These are phyloP conservation scores for Hyposoter dolosus DNA, from an alignment of 2,888 invertebrate species.

Conservation along the genomic window DNA sequence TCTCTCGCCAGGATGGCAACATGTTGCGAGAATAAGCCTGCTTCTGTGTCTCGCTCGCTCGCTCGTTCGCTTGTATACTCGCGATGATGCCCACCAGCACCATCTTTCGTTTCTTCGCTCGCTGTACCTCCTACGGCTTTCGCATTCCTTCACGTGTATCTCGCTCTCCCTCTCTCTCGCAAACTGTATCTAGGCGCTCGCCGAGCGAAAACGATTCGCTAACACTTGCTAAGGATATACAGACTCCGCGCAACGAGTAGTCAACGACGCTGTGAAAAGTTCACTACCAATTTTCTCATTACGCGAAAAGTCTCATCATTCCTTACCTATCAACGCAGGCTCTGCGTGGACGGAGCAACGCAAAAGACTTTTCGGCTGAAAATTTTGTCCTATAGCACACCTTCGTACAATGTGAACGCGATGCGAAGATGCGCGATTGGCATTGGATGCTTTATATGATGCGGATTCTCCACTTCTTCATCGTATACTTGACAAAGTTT, in stretches of 20 bases:
- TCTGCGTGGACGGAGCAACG: neutral
- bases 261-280: neutral
- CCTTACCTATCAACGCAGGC: neutral
- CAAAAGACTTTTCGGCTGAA: neutral
- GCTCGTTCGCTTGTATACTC: neutral
- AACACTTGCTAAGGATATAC: conserved; percentile 20
- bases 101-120: conserved; percentile 59
- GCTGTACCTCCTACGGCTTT: conserved; percentile 52
- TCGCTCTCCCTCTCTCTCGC: conserved; percentile 37
- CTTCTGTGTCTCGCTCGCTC: conserved; percentile 35
- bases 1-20: conserved; percentile 49
- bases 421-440: neutral
- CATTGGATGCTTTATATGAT: conserved; percentile 6
- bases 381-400: neutral
- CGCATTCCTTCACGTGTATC: conserved; percentile 56
- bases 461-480: conserved; percentile 27
- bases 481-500: conserved; percentile 3
- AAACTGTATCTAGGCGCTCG: conserved; percentile 57
- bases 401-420: neutral
- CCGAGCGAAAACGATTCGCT: conserved; percentile 41
- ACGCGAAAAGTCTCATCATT: neutral
- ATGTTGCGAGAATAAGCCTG: conserved; percentile 35
- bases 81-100: conserved; percentile 23
- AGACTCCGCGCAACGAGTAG: conserved; percentile 10
- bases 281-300: neutral